Conservation (phyloP, 2,113 vertebrate genomes). For the Perca fluviatilis region DNA sequence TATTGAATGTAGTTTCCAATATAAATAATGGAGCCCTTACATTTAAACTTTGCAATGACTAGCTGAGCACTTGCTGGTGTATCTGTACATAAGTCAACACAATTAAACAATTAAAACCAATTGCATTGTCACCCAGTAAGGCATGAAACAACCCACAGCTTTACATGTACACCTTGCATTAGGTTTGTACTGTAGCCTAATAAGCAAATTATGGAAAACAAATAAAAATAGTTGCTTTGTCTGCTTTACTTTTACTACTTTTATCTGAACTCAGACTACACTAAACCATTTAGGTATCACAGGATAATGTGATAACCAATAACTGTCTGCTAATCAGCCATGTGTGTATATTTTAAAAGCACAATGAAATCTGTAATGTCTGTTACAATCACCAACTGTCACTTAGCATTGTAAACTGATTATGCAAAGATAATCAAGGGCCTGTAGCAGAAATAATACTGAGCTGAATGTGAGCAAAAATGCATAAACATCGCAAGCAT, state of each 20-base stretch:
- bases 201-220: not conserved
- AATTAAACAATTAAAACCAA: not conserved
- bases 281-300: conserved; percentile 2
- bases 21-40: conserved; percentile 56
- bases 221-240: conserved; percentile 11
- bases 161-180: conserved; percentile 5
- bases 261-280: not conserved
- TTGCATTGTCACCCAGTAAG: conserved; percentile 22
- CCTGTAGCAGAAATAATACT: conserved; percentile 37
- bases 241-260: not conserved
- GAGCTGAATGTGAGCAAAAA: conserved; percentile 24
- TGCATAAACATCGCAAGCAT: not conserved
- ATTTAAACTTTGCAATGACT: conserved; percentile 30
- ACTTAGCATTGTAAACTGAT: conserved; percentile 21
- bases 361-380: conserved; percentile 15
- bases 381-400: conserved; percentile 17
- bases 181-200: not conserved
- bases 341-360: not conserved
- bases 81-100: not conserved
- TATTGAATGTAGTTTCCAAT: not conserved
- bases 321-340: not conserved
- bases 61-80: conserved; percentile 46
- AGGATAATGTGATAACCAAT: no score
- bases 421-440: conserved; percentile 20
- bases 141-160: conserved; percentile 22